phyloP scores from a whole-genome alignment of 1,140 invertebrate genomes.

The Sogatella furcifera region DNA sequence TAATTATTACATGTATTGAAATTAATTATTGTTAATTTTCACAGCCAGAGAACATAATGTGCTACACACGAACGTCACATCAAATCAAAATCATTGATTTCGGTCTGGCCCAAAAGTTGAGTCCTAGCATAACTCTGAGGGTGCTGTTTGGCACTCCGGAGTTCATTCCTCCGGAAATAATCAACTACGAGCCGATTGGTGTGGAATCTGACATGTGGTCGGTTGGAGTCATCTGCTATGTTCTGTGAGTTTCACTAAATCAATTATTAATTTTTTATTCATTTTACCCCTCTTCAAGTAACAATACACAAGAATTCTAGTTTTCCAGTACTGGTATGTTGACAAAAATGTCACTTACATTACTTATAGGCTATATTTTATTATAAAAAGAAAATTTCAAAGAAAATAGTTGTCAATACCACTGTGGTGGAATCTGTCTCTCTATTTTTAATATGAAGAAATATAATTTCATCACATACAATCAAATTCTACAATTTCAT shows the following conservation, averaged over 20 bases:
- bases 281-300: too few species aligned
- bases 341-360: too few species aligned
- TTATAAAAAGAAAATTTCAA: too few species aligned
- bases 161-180: conserved; percentile 88
- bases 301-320: too few species aligned
- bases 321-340: too few species aligned
- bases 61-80: conserved; percentile 65
- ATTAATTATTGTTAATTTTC: conserved; percentile 21
- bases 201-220: conserved; percentile 89
- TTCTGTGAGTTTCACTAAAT: conserved; percentile 59
- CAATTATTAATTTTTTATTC: not conserved
- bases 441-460: too few species aligned
- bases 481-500: too few species aligned
- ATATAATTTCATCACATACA: too few species aligned
- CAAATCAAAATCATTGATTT: conserved; percentile 87
- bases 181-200: conserved; percentile 81
- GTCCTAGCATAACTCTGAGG: conserved; percentile 54
- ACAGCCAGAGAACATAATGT: conserved; percentile 87
- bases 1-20: too few species aligned
- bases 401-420: too few species aligned
- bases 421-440: too few species aligned
- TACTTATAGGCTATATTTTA: too few species aligned
- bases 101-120: conserved; percentile 70
- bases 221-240: conserved; percentile 86
- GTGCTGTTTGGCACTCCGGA: conserved; percentile 88